phyloP scores from a whole-genome alignment of 2,113 vertebrate species.

The Notarius quadriscutis region DNA sequence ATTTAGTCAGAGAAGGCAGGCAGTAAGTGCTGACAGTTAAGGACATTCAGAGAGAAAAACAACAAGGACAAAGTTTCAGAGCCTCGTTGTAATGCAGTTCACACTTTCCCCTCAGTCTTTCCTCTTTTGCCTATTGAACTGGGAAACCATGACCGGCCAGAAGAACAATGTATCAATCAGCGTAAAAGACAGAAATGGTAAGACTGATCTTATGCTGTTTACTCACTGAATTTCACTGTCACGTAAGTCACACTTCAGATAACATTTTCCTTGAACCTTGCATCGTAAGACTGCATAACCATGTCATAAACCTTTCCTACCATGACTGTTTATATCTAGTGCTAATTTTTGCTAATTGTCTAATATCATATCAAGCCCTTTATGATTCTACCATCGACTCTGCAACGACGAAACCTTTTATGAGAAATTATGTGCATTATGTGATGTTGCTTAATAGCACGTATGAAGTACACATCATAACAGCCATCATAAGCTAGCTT shows the following conservation, averaged over 20 bases:
- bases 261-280: neutral
- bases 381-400: neutral
- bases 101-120: slow-evolving; percentile 7
- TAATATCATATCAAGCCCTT: neutral
- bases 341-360: neutral
- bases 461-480: neutral
- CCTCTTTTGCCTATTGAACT: slow-evolving; percentile 38
- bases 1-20: neutral
- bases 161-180: neutral
- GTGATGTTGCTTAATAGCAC: neutral
- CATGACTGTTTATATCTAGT: too few species aligned
- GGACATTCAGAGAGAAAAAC: slow-evolving; percentile 3
- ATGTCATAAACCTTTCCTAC: neutral
- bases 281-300: neutral
- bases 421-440: neutral
- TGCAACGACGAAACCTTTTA: neutral
- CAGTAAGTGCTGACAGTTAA: neutral
- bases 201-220: neutral
- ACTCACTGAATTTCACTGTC: neutral
- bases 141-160: slow-evolving; percentile 17
- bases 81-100: slow-evolving; percentile 60
- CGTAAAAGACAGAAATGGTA: neutral
- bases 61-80: slow-evolving; percentile 34
- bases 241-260: neutral
- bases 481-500: neutral